Base-by-base conservation (phyloP, 2,888 invertebrate genomes). In the Piscicola geometra region DNA sequence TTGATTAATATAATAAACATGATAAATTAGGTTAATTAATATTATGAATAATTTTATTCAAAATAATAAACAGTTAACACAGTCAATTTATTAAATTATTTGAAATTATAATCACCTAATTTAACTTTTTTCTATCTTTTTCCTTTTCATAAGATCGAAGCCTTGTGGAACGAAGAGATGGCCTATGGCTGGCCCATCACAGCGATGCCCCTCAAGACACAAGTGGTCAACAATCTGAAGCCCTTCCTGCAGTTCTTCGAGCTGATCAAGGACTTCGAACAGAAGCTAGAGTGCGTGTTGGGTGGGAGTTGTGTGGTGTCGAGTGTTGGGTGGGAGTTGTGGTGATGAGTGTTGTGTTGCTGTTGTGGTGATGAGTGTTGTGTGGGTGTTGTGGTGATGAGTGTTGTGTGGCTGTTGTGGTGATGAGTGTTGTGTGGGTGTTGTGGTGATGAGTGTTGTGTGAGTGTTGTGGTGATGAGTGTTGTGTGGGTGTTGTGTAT, bases 91-190 rank as follows among this genome's bases (percentile, higher is more conserved):
- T n/a, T n/a, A n/a, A n/a, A n/a, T n/a, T n/a, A n/a, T n/a, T n/a
- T n/a, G n/a, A n/a, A n/a, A n/a, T n/a, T n/a, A n/a, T n/a, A n/a
- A n/a, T n/a, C n/a, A n/a, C n/a, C n/a, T n/a, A n/a, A n/a, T n/a
- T n/a, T n/a, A n/a, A n/a, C n/a, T n/a, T n/a, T n/a, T n/a, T n/a
- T n/a, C n/a, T n/a, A n/a, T n/a, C n/a, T n/a, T n/a, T n/a, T n/a
- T n/a, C n/a, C n/a, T n/a, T n/a, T n/a, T 68, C n/a, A 64, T 35
- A 25, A 76, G 76, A 60, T 76, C 21, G 76, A 76, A 69, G 76
- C 75, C 5, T 66, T 76, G 12, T 74, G 73, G 50, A 30, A 33
- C n/a, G 76, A 76, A 60, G 76, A 76, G 66, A 32, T 50, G 41
- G 74, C 76, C 15, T 76, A 74, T 33, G 74, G 70, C 21, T 76